Evolutionary conservation across 2,888 invertebrate species (phyloP).

Genomic region (Pherbina coryleti): DNA sequence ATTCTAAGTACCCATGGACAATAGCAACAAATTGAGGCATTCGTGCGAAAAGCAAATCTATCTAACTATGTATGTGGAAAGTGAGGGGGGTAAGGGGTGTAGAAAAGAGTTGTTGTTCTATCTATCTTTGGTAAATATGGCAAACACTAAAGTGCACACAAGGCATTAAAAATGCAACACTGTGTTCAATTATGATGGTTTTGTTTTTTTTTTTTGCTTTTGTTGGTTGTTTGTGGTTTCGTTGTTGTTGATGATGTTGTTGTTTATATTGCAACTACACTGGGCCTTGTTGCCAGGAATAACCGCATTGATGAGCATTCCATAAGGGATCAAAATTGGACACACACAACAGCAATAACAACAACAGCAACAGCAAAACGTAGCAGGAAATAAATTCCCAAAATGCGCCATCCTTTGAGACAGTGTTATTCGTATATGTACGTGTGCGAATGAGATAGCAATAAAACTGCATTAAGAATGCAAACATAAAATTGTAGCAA

Average conservation of each 20-base stretch:
- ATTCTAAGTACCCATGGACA: not conserved
- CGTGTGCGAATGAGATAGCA: not conserved
- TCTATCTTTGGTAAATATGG: not conserved
- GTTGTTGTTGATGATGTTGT: constrained; percentile 7
- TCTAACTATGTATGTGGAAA: not conserved
- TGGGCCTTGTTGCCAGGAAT: not conserved
- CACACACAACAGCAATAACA: constrained; percentile 1
- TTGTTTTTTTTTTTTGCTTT: not conserved
- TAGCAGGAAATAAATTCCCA: not conserved
- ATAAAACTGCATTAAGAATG: not conserved
- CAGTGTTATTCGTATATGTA: not conserved
- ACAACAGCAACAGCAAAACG: not conserved
- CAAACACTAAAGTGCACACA: not conserved
- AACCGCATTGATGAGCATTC: not conserved
- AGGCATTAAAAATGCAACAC: constrained; percentile 11
- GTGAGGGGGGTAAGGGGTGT: not conserved
- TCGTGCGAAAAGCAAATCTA: not conserved
- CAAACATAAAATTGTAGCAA: not conserved
- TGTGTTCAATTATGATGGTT: constrained; percentile 12
- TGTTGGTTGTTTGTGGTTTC: not conserved
- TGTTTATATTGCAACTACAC: not conserved
- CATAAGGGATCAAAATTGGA: constrained; percentile 6
- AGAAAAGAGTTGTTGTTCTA: not conserved
- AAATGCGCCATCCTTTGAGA: not conserved
- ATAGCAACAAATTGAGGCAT: not conserved